phyloP scores from a whole-genome alignment of 2,113 vertebrate species.

The Sorex araneus region DNA sequence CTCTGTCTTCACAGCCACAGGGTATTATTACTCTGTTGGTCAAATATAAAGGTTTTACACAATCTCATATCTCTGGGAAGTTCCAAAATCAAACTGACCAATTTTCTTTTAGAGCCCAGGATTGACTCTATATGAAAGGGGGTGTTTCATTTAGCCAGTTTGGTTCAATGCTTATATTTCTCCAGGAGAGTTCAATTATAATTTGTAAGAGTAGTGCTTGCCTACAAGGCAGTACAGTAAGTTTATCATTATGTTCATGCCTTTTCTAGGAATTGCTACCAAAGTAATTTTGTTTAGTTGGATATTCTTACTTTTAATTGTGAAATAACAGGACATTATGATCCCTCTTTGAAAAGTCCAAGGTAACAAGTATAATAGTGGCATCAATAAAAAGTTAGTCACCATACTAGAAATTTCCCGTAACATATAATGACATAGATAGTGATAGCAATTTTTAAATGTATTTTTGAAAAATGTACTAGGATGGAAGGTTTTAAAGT shows the following conservation, averaged over 20 bases:
- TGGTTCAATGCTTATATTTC: background rate
- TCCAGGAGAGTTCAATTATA: background rate
- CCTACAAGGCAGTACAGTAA: background rate
- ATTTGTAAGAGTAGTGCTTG: background rate
- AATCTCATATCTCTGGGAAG: background rate
- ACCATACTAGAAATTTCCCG: background rate
- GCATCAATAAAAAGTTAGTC: background rate
- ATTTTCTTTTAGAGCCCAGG: slow-evolving; percentile 3
- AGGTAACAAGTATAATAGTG: background rate
- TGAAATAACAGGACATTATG: background rate
- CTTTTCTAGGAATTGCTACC: background rate
- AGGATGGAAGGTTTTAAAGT: background rate
- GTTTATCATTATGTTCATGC: background rate
- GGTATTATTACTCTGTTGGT: background rate
- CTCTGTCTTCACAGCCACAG: background rate
- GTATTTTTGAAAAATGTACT: background rate
- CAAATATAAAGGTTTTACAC: background rate
- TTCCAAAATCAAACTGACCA: background rate
- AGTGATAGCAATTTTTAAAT: no score
- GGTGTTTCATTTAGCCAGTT: background rate
- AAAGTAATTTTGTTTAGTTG: slow-evolving; percentile 1
- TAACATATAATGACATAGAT: background rate
- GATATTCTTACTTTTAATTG: background rate
- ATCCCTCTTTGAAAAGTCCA: background rate
- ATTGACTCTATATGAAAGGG: background rate